phyloP scores from a whole-genome alignment of 2,113 vertebrate genomes.

The Semicossyphus pulcher region DNA sequence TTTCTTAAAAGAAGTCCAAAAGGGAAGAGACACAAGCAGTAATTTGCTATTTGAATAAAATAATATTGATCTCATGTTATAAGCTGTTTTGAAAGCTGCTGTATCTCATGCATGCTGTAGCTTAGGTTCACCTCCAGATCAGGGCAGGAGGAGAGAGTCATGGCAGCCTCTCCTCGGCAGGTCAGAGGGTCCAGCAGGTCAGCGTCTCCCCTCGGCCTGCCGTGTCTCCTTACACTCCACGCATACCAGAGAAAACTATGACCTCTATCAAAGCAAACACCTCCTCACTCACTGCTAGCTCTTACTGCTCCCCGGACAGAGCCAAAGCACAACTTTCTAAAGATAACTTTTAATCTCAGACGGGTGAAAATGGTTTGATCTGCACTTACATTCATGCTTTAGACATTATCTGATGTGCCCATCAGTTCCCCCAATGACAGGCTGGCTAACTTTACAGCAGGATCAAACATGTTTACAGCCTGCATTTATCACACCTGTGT shows the following conservation, averaged over 20 bases:
- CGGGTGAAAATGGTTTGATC: too few relatives aligned
- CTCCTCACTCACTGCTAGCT: background rate
- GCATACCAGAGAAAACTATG: constrained; percentile 58
- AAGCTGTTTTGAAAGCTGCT: background rate
- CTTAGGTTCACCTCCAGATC: background rate
- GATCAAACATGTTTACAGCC: too few relatives aligned
- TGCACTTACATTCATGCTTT: too few relatives aligned
- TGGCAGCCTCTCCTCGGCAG: background rate
- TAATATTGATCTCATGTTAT: background rate
- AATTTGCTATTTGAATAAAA: too few relatives aligned
- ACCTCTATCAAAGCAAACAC: constrained; percentile 33
- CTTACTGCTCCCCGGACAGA: background rate
- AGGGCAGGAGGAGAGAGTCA: constrained; percentile 1
- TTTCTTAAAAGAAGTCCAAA: background rate
- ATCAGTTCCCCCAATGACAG: too few relatives aligned
- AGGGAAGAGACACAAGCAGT: too few relatives aligned
- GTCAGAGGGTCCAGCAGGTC: constrained; percentile 28
- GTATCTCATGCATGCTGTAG: background rate
- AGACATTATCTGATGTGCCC: too few relatives aligned
- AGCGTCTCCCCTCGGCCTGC: background rate
- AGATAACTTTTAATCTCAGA: background rate
- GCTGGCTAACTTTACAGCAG: too few relatives aligned
- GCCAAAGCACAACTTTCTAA: background rate
- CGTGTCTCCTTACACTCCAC: constrained; percentile 59
- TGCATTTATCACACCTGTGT: too few relatives aligned